Conservation (phyloP, 35 echinoderm and acorn worm genomes). For the Ophioderma brevispina region DNA sequence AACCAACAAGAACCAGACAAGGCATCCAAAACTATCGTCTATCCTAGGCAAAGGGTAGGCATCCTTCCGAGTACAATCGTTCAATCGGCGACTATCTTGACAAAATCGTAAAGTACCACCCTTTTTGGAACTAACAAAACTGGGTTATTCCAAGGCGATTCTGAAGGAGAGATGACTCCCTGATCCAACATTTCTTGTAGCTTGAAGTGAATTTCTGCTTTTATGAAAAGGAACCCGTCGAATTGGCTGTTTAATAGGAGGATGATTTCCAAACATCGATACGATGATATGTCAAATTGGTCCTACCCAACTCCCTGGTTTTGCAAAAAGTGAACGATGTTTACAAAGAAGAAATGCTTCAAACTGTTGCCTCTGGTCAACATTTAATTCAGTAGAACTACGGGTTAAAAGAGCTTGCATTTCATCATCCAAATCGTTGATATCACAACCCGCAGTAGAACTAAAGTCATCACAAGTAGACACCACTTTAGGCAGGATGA, state of each 20-base stretch:
- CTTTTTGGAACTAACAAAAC: slow-evolving; percentile 46
- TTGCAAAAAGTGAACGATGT: neutral
- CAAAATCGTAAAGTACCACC: slow-evolving; percentile 55
- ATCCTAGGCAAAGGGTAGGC: slow-evolving; percentile 48
- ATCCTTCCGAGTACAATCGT: slow-evolving; percentile 36
- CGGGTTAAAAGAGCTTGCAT: neutral
- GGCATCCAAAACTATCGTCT: slow-evolving; percentile 60
- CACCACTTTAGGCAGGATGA: neutral
- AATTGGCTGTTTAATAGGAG: neutral
- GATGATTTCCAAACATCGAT: neutral
- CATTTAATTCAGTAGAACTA: neutral
- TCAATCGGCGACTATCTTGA: slow-evolving; percentile 45
- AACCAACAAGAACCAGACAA: slow-evolving; percentile 43
- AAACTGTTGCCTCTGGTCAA: neutral
- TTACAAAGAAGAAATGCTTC: neutral
- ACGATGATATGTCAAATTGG: neutral
- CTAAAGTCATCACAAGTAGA: neutral
- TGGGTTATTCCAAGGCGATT: slow-evolving; percentile 25
- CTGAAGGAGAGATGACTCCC: slow-evolving; percentile 47
- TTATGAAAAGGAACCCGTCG: neutral
- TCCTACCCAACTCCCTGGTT: neutral
- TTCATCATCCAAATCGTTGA: neutral
- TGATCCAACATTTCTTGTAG: slow-evolving; percentile 21
- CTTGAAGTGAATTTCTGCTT: neutral
- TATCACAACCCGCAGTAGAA: neutral